Base-by-base conservation (phyloP, 2,888 invertebrate species). In the Eucera pruinosa region DNA sequence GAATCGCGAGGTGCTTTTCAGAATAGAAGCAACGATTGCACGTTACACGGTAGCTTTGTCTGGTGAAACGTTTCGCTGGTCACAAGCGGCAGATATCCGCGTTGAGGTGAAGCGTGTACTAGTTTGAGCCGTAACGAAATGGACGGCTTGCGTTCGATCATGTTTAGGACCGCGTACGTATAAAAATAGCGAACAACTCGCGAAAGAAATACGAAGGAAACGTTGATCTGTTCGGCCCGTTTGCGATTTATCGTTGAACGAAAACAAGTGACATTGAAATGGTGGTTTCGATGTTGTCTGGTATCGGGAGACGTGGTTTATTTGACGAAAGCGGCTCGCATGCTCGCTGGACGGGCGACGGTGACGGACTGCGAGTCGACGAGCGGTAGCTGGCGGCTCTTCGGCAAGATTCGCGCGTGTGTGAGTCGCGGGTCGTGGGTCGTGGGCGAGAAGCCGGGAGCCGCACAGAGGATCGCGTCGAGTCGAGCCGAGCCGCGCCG, bases 361-460 rank as follows among this genome's bases (percentile, higher is more conserved):
- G 85, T 91, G 88, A 89, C 90, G 88, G 89, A 91, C 91, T 91
- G 91, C 69, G 94, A 86, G 90, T 84, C 87, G 86, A 87, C 84
- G 87, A 90, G 85, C 89, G 93, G 86, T 93, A 92, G 74, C 93
- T 92, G 47, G 89, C 79, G 64, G 91, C 88, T 81, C 90, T 85
- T 88, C 82, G 76, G 70, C 82, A 84, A 82, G 84, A 81, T 77
- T 80, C 74, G 81, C 78, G 80, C 64, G 79, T 60, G 76, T 57
- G 78, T 57, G 66, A 73, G 72, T 76, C 84, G 84, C 68, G 78
- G 78, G 72, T n/a, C n/a, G n/a, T n/a, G n/a, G n/a, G n/a, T n/a
- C 84, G 84, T 70, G 78, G 78, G 72, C 81, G 84, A 77, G 83
- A 82, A 80, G 84, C 77, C 82, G 83, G 84, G 80, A 78, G 86